Evolutionary conservation across 2,113 vertebrate genomes (phyloP), one percentile per base, ranked within the genome.

Genomic region (Cryptotis parvus): DNA sequence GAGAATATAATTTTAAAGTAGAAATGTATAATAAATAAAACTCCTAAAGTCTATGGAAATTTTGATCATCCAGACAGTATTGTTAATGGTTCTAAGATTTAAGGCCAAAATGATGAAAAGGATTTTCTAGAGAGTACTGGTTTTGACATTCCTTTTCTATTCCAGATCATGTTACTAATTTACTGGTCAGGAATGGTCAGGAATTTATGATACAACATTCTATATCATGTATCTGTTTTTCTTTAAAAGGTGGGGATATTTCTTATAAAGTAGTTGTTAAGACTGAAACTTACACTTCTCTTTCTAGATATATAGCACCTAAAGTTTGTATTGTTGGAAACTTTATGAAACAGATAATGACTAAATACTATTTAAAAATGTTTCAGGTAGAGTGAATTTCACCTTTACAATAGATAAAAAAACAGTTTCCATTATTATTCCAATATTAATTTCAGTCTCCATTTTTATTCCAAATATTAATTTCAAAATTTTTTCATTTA

Each of bases 21-120:
- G 74, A 96, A 92, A 94, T 69, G 88, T 94, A 83, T 49, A 89
- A 89, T 96, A 97, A 96, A 97, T 96, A 96, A 94, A 84, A 90
- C 78, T 37, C 58, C 49, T 96, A 37, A 61, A 88, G 68, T 15
- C n/a, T 45, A 37, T 33, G 39, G 39, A 39, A 74, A 49, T 91
- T 94, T 92, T 95, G 63, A 91, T 84, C 55, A 87, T 61, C 29
- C 26, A 91, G 49, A 58, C n/a, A 89, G 29, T 89, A 35, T 89
- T 81, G 18, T 18, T 94, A 91, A 89, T 76, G 63, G 22, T 73
- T 43, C n/a, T 31, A 74, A 92, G 73, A 93, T 96, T 92, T 91
- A 92, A 94, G 45, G 89, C 8, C 20, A 39, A 49, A 73, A 43
- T 4, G 41, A 65, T 55, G 24, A 65, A 72, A 77, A 9, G 6